Conservation (phyloP, 2,888 invertebrate species). For the Drosophila suboccidentalis region DNA sequence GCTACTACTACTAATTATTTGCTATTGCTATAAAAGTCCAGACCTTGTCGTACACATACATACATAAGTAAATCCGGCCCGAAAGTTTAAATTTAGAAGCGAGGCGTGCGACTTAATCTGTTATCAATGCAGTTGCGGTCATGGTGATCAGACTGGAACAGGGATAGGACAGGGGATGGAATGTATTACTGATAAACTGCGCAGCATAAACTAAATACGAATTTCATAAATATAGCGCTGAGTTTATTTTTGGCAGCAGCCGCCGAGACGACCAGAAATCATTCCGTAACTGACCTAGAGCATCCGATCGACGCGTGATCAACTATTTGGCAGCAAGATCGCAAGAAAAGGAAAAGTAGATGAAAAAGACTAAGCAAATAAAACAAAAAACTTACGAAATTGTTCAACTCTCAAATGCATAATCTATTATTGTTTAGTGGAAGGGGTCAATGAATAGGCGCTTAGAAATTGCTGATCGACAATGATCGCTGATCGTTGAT, state of each 20-base stretch:
- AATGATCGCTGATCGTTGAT: slow-evolving; percentile 31
- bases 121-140: slow-evolving; percentile 57
- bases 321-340: slow-evolving; percentile 45
- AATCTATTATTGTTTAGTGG: slow-evolving; percentile 27
- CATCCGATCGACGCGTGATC: slow-evolving; percentile 82
- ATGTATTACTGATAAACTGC: slow-evolving; percentile 63
- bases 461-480: slow-evolving; percentile 36
- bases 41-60: not conserved
- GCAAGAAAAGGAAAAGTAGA: slow-evolving; percentile 17
- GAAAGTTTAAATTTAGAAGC: slow-evolving; percentile 64
- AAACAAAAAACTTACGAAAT: not conserved
- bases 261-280: slow-evolving; percentile 17
- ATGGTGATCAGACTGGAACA: slow-evolving; percentile 18
- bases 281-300: slow-evolving; percentile 82
- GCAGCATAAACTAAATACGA: slow-evolving; percentile 71
- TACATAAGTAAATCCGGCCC: slow-evolving; percentile 24
- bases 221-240: slow-evolving; percentile 64
- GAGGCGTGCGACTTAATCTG: slow-evolving; percentile 56
- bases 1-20: slow-evolving; percentile 24
- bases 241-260: slow-evolving; percentile 63
- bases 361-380: slow-evolving; percentile 4
- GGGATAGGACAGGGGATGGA: not conserved
- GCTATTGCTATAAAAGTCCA: slow-evolving; percentile 9
- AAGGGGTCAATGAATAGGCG: slow-evolving; percentile 58
- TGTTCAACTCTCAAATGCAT: not conserved